Conservation (phyloP, 1,140 invertebrate species). For the Sycophaga agraensis region DNA sequence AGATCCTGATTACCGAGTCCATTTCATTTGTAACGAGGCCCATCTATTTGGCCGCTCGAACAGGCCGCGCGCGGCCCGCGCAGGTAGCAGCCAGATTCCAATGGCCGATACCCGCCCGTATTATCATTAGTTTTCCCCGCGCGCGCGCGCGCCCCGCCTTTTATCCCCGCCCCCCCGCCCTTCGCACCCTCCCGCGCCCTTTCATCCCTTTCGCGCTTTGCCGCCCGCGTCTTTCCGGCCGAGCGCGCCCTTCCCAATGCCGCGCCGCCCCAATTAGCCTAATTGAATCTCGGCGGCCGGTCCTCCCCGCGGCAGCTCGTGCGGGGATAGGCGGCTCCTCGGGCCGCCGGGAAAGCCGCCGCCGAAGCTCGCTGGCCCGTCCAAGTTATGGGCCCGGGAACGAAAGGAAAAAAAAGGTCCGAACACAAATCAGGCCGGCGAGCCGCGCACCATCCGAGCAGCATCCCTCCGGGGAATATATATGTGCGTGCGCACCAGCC, state of each 20-base stretch:
- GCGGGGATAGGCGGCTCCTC: too few relatives aligned
- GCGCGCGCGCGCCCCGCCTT: not conserved
- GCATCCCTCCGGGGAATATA: constrained; percentile 29
- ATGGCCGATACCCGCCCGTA: constrained; percentile 19
- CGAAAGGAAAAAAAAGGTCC: constrained; percentile 8
- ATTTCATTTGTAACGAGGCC: constrained; percentile 59
- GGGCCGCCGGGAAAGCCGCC: too few relatives aligned
- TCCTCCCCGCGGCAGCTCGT: too few relatives aligned
- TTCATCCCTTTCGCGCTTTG: too few relatives aligned
- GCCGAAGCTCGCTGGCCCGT: too few relatives aligned
- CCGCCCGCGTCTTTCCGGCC: too few relatives aligned
- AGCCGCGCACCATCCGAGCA: constrained; percentile 36
- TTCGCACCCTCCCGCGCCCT: not conserved
- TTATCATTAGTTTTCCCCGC: constrained; percentile 29
- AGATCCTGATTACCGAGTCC: constrained; percentile 59
- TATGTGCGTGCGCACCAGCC: not conserved
- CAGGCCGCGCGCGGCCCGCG: constrained; percentile 32
- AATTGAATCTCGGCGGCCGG: too few relatives aligned
- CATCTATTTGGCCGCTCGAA: constrained; percentile 55
- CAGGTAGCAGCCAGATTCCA: constrained; percentile 42
- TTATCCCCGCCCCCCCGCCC: not conserved
- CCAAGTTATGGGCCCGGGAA: too few relatives aligned
- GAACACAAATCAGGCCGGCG: constrained; percentile 35
- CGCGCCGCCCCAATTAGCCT: too few relatives aligned
- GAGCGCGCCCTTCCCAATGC: too few relatives aligned